phyloP scores from a whole-genome alignment of 2,888 invertebrate genomes.

The Galerucella pusilla region DNA sequence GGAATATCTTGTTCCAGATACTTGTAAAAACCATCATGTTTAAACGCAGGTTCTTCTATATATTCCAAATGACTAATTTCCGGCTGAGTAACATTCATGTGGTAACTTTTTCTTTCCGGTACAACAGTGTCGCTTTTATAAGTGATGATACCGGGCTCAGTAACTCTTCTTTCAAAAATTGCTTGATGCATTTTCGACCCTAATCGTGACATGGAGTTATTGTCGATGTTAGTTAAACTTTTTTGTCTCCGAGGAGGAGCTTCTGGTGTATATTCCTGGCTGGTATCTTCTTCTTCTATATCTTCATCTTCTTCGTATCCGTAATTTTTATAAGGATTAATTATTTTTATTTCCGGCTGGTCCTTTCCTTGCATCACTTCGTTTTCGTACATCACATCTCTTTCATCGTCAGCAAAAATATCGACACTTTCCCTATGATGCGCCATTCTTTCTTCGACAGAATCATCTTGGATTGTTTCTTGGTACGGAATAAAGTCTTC shows the following conservation, averaged over 20 bases:
- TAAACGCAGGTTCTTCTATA: not conserved
- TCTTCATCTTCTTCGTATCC: conserved; percentile 41
- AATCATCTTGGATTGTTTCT: conserved; percentile 56
- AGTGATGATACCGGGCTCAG: conserved; percentile 17
- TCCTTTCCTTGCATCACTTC: conserved; percentile 68
- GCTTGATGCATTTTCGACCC: conserved; percentile 3
- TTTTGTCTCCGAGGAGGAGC: conserved; percentile 29
- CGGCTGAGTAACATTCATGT: conserved; percentile 13
- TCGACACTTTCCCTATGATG: conserved; percentile 50
- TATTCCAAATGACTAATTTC: not conserved
- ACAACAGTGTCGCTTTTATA: not conserved
- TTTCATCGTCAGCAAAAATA: conserved; percentile 61
- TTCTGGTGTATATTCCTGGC: conserved; percentile 13
- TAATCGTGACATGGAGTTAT: not conserved
- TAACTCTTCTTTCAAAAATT: conserved; percentile 10
- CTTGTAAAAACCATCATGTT: not conserved
- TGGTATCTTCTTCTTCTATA: conserved; percentile 32
- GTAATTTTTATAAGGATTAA: conserved; percentile 55
- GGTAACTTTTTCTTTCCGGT: conserved; percentile 20
- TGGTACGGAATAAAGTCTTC: conserved; percentile 64
- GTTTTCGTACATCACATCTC: conserved; percentile 58
- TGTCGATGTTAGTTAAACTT: conserved; percentile 16
- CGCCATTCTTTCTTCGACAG: conserved; percentile 32
- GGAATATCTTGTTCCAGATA: conserved; percentile 49
- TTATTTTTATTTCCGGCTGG: conserved; percentile 66